Evolutionary conservation across 2,797 vertebrate genomes (phyloP), one percentile per base, ranked within the genome.

Genomic region (Chelidonichthys spinosus): DNA sequence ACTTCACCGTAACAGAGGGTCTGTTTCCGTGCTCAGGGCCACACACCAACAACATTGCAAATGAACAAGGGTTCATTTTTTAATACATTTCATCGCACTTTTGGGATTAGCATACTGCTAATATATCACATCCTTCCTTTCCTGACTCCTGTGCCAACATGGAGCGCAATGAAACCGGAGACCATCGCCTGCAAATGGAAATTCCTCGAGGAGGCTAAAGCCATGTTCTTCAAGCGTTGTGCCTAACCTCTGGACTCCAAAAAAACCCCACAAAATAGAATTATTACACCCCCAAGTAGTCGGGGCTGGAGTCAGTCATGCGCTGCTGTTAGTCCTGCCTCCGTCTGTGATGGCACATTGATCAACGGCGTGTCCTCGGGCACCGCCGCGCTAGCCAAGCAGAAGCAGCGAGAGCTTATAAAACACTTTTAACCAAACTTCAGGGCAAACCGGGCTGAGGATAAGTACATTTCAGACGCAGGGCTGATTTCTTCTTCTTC

Each of bases 121-220:
- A 91, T 87, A 85, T 85, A 87, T 86, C 79, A 90, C 85, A 89
- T 87, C 89, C 90, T 86, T 83, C 69, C 82, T 87, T 89, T 87
- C 78, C 77, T 62, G 81, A 90, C 69, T 77, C 78, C 66, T 65
- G 78, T 81, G 88, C 87, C 88, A 90, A 86, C 80, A 81, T 87
- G 76, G 83, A 68, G 72, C 82, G 71, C 67, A 76, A 80, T 78
- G 50, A 89, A 87, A 81, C 64, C 35, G 49, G 58, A 79, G 68
- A 25, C 25, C 25, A 25, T 72, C 11, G 77, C 62, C 80, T 74
- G 75, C 72, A 81, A 87, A 85, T 82, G 70, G 54, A 25, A 61
- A 78, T 76, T 86, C 78, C 73, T 75, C 0, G 37, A 63, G 61
- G 63, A 68, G 79, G 74, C 61, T 7, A 58, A 87, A 76, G 74